Base-by-base conservation (phyloP, 2,113 vertebrate species). In the Orientallactaga bullata region DNA sequence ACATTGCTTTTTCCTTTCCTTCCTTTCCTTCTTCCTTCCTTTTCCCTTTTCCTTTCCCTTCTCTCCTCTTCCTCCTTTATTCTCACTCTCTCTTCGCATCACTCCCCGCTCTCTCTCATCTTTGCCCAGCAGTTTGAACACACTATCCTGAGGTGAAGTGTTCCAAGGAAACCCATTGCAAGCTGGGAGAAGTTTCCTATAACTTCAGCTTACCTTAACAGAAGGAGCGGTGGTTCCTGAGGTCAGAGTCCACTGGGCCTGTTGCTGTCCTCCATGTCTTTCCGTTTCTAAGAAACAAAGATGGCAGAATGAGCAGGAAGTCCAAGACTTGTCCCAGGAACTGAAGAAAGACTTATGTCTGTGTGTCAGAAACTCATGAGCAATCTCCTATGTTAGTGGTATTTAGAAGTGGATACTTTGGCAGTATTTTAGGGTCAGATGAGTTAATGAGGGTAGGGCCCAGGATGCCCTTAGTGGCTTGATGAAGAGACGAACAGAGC, bases 301-400 rank as follows among this genome's bases (percentile, higher is more conserved):
- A 37, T 1, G 74, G 68, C 6, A 20, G 16, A 4, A 26, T 0
- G 0, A 28, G 18, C 0, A 12, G 51, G 42, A n/a, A 1, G 2
- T 20, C 7, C 74, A 42, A 24, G 51, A 1, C 39, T 63, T 88
- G 24, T 26, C 37, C 61, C 12, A n/a, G 13, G 1, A 0, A 4
- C 39, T n/a, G 32, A 12, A 55, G 20, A n/a, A 26, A 28, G 23
- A 10, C 3, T n/a, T 6, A 10, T 21, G 5, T 30, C 21, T 9
- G 18, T 30, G 55, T 3, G 24, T 39, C 37, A 65, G 74, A 79
- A 78, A 26, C 63, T 55, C 42, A 20, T 24, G 63, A 39, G 32
- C n/a, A 23, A 37, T 26, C 13, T 5, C 28, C 16, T 26, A 9
- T 18, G 55, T 42, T 4, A 42, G 24, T 18, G 28, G 5, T 60